These are phyloP conservation scores for Lepidonotus clava DNA, from an alignment of 2,888 invertebrate genomes.

Conservation along the genomic window DNA sequence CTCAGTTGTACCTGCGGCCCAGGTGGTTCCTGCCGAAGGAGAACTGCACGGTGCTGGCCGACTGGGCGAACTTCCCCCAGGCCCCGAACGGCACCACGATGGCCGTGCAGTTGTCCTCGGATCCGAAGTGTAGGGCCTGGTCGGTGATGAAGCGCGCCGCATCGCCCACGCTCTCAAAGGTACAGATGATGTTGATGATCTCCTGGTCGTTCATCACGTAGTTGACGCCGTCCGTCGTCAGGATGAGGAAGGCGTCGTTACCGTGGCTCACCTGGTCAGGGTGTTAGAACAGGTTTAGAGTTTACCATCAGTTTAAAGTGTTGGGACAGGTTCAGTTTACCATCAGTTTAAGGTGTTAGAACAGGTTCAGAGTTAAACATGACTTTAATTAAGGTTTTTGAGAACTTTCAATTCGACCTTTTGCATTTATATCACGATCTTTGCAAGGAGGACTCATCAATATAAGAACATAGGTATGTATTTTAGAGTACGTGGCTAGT, in stretches of 20 bases:
- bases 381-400: no score
- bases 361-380: no score
- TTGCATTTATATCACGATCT: no score
- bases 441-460: no score
- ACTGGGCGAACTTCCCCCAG: constrained; percentile 81
- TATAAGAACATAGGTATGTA: no score
- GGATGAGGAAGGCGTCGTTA: constrained; percentile 81
- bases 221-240: constrained; percentile 82
- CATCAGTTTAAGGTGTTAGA: no score
- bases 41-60: constrained; percentile 68
- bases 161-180: constrained; percentile 80
- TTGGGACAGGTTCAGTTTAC: no score
- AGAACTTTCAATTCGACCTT: no score
- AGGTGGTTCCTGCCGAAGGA: constrained; percentile 51
- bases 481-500: no score
- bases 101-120: constrained; percentile 82
- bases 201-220: constrained; percentile 82
- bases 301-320: no score
- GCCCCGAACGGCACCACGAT: constrained; percentile 82
- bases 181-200: constrained; percentile 80
- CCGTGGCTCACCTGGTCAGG: constrained; percentile 82
- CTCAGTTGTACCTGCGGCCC: constrained; percentile 51
- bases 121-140: constrained; percentile 82
- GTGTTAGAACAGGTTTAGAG: no score
- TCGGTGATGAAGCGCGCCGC: constrained; percentile 81